Percentiles rank a stretch among this genome's conserved stretches.
phyloP scores from a whole-genome alignment of 2,797 vertebrate species.

The Sarcoramphus papa region DNA sequence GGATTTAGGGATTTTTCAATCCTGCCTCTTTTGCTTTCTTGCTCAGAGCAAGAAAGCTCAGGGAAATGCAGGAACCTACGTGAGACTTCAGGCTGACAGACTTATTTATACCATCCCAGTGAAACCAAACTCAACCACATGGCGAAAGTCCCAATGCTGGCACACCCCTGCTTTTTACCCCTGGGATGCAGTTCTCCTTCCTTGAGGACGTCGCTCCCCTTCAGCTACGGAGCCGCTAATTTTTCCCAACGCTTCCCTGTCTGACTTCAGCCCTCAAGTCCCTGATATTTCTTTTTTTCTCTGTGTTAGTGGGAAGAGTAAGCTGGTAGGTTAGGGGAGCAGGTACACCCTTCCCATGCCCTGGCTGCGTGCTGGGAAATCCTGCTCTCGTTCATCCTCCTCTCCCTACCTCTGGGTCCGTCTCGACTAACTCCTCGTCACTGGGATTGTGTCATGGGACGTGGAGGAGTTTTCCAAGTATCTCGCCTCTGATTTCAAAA shows the following conservation, averaged over 20 bases:
- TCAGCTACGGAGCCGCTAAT: fast-evolving
- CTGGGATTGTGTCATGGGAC: neutral
- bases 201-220: neutral
- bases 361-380: neutral
- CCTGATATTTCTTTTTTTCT: neutral
- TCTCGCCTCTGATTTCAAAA: neutral
- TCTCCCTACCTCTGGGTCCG: neutral
- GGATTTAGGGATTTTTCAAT: neutral
- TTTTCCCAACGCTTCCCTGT: neutral
- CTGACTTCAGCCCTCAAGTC: neutral
- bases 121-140: neutral
- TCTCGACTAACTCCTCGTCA: neutral
- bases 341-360: neutral
- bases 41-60: neutral
- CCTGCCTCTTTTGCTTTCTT: neutral
- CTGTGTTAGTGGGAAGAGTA: neutral
- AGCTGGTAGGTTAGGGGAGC: neutral
- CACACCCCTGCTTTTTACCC: neutral
- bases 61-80: fast-evolving
- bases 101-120: neutral
- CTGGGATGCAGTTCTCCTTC: neutral
- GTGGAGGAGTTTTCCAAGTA: neutral
- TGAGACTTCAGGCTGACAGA: neutral
- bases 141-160: neutral
- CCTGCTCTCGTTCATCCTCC: neutral